Evolutionary conservation across 2,888 invertebrate species (phyloP).

Genomic region (Metacarcinus magister): DNA sequence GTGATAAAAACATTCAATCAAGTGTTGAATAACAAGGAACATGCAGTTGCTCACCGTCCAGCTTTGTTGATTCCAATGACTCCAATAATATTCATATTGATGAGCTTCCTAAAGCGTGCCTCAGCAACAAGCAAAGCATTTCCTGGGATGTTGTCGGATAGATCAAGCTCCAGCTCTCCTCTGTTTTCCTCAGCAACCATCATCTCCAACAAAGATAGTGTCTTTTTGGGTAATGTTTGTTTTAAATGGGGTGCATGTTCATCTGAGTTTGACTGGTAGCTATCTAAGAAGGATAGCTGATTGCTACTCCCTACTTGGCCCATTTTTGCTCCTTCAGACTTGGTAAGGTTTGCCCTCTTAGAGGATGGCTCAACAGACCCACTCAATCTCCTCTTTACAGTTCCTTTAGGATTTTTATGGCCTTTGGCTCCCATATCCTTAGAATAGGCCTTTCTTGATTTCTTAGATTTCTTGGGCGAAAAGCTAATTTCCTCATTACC

Average conservation of each 20-base stretch:
- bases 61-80: slow-evolving; percentile 81
- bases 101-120: slow-evolving; percentile 81
- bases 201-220: slow-evolving; percentile 80
- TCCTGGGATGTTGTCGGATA: slow-evolving; percentile 69
- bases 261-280: slow-evolving; percentile 9
- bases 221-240: not conserved
- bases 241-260: not conserved
- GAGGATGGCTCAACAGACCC: not conserved
- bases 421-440: not conserved
- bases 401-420: not conserved
- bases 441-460: not conserved
- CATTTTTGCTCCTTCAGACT: not conserved
- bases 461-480: not conserved
- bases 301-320: slow-evolving; percentile 17
- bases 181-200: slow-evolving; percentile 81
- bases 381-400: slow-evolving; percentile 38
- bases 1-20: too few relatives aligned
- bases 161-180: slow-evolving; percentile 82
- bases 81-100: slow-evolving; percentile 82
- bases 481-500: not conserved
- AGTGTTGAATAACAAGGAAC: not conserved
- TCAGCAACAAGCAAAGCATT: slow-evolving; percentile 81
- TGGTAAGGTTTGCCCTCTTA: slow-evolving; percentile 26
- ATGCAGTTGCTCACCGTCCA: slow-evolving; percentile 76
- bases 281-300: not conserved